phyloP scores from a whole-genome alignment of 2,797 vertebrate species.

The Leptodactylus fallax region DNA sequence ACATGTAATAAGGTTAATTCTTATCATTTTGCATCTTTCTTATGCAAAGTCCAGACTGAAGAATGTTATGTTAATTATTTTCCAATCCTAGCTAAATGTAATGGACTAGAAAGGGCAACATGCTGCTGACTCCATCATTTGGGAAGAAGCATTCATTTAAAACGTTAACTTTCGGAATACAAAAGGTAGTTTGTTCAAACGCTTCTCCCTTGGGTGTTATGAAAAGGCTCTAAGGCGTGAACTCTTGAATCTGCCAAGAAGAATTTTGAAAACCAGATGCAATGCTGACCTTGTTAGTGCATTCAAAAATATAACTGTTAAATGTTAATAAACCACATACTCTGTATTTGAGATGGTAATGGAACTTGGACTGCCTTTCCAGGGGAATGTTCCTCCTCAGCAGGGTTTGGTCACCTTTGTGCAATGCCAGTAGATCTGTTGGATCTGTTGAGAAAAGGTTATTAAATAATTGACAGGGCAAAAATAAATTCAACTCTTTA shows the following conservation, averaged over 20 bases:
- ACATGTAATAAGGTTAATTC: background rate
- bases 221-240: slow-evolving; percentile 64
- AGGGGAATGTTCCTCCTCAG: slow-evolving; percentile 48
- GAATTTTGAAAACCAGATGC: slow-evolving; percentile 63
- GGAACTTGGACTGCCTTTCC: slow-evolving; percentile 47
- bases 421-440: slow-evolving; percentile 28
- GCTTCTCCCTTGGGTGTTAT: slow-evolving; percentile 61
- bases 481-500: slow-evolving; percentile 20
- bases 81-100: slow-evolving; percentile 59
- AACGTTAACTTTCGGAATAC: slow-evolving; percentile 62
- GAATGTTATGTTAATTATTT: slow-evolving; percentile 57
- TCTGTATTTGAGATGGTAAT: slow-evolving; percentile 54
- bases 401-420: slow-evolving; percentile 54
- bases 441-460: slow-evolving; percentile 41
- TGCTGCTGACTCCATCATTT: slow-evolving; percentile 62
- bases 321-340: slow-evolving; percentile 61
- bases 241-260: slow-evolving; percentile 63
- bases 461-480: slow-evolving; percentile 49
- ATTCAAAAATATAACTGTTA: slow-evolving; percentile 61
- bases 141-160: slow-evolving; percentile 62
- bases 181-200: slow-evolving; percentile 64
- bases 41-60: slow-evolving; percentile 34
- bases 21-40: slow-evolving; percentile 26
- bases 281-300: slow-evolving; percentile 61
- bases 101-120: slow-evolving; percentile 63